Evolutionary conservation across 2,113 vertebrate species (phyloP).

Genomic region (Actenoides lindsayi): DNA sequence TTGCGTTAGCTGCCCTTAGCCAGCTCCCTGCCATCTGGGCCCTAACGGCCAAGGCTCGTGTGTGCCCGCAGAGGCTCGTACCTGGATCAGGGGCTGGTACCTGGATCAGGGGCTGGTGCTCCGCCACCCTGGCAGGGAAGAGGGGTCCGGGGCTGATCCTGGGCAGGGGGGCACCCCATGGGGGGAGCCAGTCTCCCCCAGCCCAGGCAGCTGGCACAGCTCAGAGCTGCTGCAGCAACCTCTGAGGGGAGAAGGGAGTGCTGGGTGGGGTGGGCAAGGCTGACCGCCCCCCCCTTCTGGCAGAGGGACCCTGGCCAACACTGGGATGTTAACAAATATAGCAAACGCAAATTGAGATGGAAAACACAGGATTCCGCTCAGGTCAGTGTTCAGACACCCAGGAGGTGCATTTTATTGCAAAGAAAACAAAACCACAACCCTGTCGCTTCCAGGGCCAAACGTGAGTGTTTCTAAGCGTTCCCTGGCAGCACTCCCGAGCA

Average conservation of each 20-base stretch:
- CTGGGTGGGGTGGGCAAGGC: accelerated
- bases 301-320: neutral
- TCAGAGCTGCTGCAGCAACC: neutral
- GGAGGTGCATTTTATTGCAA: constrained; percentile 52
- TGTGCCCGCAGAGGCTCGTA: neutral
- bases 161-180: accelerated
- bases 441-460: neutral
- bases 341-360: accelerated
- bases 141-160: neutral
- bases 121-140: neutral
- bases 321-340: accelerated
- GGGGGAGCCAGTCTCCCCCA: neutral
- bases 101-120: neutral
- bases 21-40: too few species aligned
- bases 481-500: neutral
- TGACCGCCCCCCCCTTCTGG: accelerated
- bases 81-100: too few species aligned
- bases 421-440: constrained; percentile 49
- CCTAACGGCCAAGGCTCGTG: too few species aligned
- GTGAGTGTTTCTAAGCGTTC: neutral
- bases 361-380: accelerated
- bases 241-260: neutral
- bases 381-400: constrained; percentile 10
- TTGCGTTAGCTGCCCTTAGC: too few species aligned
- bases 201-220: accelerated